Percentiles rank a stretch among this genome's conserved stretches.
phyloP scores from a whole-genome alignment of 23 tunicate genomes.

The Botrylloides violaceus region DNA sequence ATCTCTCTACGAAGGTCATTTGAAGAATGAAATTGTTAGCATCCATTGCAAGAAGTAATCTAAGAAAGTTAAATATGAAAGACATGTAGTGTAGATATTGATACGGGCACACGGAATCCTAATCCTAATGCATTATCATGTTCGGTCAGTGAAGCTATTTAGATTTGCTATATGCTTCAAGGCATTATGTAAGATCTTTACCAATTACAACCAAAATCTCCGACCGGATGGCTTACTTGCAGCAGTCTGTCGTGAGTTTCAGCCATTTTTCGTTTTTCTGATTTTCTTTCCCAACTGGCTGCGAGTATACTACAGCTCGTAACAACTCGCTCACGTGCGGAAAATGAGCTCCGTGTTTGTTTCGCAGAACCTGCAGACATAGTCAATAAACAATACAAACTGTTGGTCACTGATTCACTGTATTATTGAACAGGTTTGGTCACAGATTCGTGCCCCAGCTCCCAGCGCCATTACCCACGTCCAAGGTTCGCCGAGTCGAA shows the following conservation, averaged over 20 bases:
- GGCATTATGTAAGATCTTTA: not conserved
- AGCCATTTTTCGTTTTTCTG: constrained; percentile 63
- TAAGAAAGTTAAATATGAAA: no score
- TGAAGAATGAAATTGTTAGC: constrained; percentile 56
- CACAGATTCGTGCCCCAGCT: not conserved
- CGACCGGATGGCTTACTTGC: constrained; percentile 40
- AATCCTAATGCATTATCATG: not conserved
- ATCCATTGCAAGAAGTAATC: constrained; percentile 64
- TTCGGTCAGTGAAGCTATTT: no score
- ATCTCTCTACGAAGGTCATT: constrained; percentile 62
- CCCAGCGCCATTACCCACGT: not conserved
- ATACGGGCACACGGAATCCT: no score
- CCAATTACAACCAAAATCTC: not conserved
- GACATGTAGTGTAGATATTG: no score
- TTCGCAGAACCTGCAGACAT: constrained; percentile 40
- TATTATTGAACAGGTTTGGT: not conserved
- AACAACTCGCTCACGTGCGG: constrained; percentile 28
- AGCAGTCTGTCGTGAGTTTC: constrained; percentile 71
- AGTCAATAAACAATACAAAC: no score
- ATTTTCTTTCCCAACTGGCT: constrained; percentile 33
- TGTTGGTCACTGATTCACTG: no score
- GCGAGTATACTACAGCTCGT: constrained; percentile 48
- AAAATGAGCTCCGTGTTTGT: constrained; percentile 37
- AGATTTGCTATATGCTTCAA: no score
- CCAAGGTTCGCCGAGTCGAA: not conserved